These are phyloP conservation scores for Dendrocincla tyrannina DNA, from an alignment of 2,797 vertebrate genomes.

Conservation along the genomic window DNA sequence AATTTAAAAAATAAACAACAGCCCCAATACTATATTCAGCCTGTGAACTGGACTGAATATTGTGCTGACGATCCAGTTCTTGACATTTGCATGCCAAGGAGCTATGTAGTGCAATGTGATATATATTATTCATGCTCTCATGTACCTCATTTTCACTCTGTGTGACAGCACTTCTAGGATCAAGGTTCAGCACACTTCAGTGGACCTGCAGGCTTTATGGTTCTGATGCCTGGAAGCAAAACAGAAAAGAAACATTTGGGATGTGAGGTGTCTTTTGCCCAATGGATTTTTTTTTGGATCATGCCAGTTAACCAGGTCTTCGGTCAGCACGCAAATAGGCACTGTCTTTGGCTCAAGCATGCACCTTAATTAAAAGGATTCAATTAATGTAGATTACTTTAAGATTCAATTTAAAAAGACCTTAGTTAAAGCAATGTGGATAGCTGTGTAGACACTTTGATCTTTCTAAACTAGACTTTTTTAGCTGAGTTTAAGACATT, in stretches of 20 bases:
- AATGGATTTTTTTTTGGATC: background rate
- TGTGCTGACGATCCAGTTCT: conserved; percentile 54
- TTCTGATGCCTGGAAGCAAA: conserved; percentile 50
- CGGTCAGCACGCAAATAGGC: conserved; percentile 19
- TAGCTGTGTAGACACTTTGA: conserved; percentile 37
- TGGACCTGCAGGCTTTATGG: conserved; percentile 53
- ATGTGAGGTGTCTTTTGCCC: conserved; percentile 1
- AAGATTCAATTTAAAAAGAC: conserved; percentile 37
- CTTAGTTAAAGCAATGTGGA: conserved; percentile 23
- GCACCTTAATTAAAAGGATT: conserved; percentile 43
- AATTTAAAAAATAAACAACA: background rate
- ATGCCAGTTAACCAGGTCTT: background rate
- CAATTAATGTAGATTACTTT: conserved; percentile 48
- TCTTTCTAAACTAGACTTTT: conserved; percentile 51
- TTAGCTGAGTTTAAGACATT: conserved; percentile 62
- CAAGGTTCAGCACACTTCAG: conserved; percentile 65
- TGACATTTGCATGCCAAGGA: conserved; percentile 63
- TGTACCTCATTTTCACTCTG: conserved; percentile 59
- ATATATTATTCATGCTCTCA: conserved; percentile 63
- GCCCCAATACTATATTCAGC: background rate
- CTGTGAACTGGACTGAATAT: conserved; percentile 56
- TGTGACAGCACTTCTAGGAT: conserved; percentile 61
- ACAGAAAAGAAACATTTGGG: conserved; percentile 21
- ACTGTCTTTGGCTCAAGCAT: background rate
- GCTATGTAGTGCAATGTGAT: conserved; percentile 56